phyloP scores from a whole-genome alignment of 2,888 invertebrate genomes.

The Operophtera brumata region DNA sequence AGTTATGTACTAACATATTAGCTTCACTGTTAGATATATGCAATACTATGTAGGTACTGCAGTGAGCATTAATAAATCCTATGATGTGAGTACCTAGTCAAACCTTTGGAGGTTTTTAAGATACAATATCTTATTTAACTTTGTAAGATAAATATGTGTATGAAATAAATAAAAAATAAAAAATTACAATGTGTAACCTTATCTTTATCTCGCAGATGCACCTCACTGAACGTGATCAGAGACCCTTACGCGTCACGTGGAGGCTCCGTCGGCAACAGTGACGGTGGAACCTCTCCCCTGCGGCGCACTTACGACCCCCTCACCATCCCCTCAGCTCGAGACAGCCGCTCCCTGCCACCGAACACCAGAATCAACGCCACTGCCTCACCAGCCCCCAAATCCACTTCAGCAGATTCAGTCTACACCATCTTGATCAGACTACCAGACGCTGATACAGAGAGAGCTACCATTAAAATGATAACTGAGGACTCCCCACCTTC shows the following conservation, averaged over 20 bases:
- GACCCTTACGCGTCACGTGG: slow-evolving; percentile 83
- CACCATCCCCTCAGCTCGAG: slow-evolving; percentile 70
- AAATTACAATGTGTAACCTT: not conserved
- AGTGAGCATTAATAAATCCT: too few species aligned
- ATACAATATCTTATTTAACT: too few species aligned
- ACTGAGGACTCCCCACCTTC: slow-evolving; percentile 84
- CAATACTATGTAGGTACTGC: too few species aligned
- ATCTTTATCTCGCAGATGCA: slow-evolving; percentile 79
- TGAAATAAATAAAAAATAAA: too few species aligned
- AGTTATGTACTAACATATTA: too few species aligned
- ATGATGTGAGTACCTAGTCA: too few species aligned
- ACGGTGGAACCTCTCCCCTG: slow-evolving; percentile 76
- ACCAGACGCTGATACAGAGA: slow-evolving; percentile 83
- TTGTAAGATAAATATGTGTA: too few species aligned
- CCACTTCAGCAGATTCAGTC: slow-evolving; percentile 87
- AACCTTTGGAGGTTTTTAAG: too few species aligned
- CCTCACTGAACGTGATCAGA: slow-evolving; percentile 91
- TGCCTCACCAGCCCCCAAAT: slow-evolving; percentile 76
- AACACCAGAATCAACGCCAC: slow-evolving; percentile 82
- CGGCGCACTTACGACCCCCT: slow-evolving; percentile 68
- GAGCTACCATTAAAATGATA: slow-evolving; percentile 94
- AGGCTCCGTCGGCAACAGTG: slow-evolving; percentile 74
- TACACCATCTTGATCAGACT: slow-evolving; percentile 96
- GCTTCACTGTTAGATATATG: too few species aligned
- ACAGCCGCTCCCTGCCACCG: slow-evolving; percentile 83